phyloP scores from a whole-genome alignment of 92 coral and sea anemone species.

The Ricordea florida region DNA sequence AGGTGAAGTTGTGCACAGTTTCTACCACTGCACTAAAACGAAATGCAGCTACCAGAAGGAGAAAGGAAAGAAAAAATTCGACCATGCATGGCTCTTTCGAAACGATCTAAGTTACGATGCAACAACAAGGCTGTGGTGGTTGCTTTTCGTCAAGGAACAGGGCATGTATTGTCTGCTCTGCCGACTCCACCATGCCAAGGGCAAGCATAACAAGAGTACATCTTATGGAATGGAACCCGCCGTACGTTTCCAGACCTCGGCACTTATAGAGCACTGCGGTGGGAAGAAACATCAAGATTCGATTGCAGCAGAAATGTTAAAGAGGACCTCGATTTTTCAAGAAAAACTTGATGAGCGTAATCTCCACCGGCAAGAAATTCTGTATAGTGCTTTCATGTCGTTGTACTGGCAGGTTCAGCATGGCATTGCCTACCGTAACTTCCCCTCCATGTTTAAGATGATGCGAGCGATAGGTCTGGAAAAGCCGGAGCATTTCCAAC shows the following conservation, averaged over 20 bases:
- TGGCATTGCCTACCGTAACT: slow-evolving; percentile 18
- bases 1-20: slow-evolving; percentile 21
- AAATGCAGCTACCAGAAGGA: slow-evolving; percentile 21
- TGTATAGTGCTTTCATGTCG: slow-evolving; percentile 6
- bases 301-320: slow-evolving; percentile 8
- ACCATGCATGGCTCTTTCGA: slow-evolving; percentile 19
- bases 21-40: slow-evolving; percentile 16
- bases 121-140: slow-evolving; percentile 33
- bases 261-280: slow-evolving; percentile 4
- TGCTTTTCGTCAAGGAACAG: slow-evolving; percentile 5
- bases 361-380: slow-evolving; percentile 11
- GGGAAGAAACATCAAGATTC: slow-evolving; percentile 12
- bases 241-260: slow-evolving; percentile 13
- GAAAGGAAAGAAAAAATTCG: slow-evolving; percentile 2
- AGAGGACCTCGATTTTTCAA: slow-evolving; percentile 31
- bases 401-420: slow-evolving; percentile 32
- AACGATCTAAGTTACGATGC: background rate
- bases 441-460: slow-evolving; percentile 21
- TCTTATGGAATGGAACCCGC: slow-evolving; percentile 26
- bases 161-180: slow-evolving; percentile 19
- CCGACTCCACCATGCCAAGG: slow-evolving; percentile 9
- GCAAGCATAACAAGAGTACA: slow-evolving; percentile 20
- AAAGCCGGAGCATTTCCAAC: slow-evolving; percentile 17
- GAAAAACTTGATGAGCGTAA: slow-evolving; percentile 14
- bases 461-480: slow-evolving; percentile 21